Conservation (phyloP, 2,797 vertebrate genomes). For the Chloroceryle amazona region DNA sequence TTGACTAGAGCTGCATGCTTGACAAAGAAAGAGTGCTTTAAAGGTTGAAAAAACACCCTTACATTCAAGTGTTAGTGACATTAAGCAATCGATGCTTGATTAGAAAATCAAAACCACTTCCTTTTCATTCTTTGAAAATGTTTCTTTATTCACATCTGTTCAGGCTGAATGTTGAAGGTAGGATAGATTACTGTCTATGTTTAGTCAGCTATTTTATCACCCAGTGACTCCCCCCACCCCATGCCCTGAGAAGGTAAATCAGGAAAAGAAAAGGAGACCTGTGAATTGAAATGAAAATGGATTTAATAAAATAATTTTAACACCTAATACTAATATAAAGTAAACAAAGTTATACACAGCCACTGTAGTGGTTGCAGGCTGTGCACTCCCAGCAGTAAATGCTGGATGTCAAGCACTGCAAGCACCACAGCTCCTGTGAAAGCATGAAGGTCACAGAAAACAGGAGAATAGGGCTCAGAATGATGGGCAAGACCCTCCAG, state of each 20-base stretch:
- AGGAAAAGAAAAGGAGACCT: neutral
- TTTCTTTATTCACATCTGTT: neutral
- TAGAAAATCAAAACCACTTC: conserved; percentile 46
- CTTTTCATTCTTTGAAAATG: neutral
- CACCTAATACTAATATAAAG: neutral
- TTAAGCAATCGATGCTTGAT: neutral
- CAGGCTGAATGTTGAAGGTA: neutral
- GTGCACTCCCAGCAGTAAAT: neutral
- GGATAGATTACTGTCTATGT: neutral
- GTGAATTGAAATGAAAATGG: neutral
- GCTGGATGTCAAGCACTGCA: neutral
- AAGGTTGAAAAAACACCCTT: neutral
- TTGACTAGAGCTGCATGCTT: neutral
- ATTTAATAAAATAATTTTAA: neutral
- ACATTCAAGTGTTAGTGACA: neutral
- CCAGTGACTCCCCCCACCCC: too few relatives aligned
- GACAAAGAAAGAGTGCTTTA: neutral
- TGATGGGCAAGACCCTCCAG: neutral
- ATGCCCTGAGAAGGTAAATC: neutral
- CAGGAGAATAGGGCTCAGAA: neutral
- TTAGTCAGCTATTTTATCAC: neutral
- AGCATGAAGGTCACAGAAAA: neutral
- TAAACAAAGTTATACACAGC: neutral
- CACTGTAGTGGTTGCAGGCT: neutral
- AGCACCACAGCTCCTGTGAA: neutral